phyloP scores from a whole-genome alignment of 2,888 invertebrate species.

The Dyspetes luteomarginatus region DNA sequence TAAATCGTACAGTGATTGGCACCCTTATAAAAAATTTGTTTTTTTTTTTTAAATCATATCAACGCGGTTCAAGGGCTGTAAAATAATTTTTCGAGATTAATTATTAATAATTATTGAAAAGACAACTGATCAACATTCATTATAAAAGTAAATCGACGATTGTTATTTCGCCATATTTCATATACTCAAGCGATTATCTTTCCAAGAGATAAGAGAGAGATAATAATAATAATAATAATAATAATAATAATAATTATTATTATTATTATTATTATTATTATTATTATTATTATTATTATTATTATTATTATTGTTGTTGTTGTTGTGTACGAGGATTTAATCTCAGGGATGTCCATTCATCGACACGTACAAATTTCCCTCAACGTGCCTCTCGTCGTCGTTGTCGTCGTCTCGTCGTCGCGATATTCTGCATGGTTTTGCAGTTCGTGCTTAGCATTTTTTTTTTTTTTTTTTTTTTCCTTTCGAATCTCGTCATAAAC shows the following conservation, averaged over 20 bases:
- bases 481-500: slow-evolving; percentile 54
- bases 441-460: not conserved
- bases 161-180: slow-evolving; percentile 37
- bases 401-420: slow-evolving; percentile 45
- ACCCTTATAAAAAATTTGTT: not conserved
- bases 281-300: not conserved
- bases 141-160: not conserved
- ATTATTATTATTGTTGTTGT: not conserved
- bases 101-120: not conserved
- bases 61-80: not conserved
- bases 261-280: not conserved
- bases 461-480: not conserved
- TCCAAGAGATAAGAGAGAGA: not conserved
- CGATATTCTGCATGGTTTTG: slow-evolving; percentile 44
- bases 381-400: slow-evolving; percentile 27
- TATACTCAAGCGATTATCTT: not conserved
- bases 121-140: not conserved
- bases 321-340: slow-evolving; percentile 23
- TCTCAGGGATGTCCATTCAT: slow-evolving; percentile 60
- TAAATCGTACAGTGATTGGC: not conserved
- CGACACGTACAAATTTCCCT: slow-evolving; percentile 59
- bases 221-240: not conserved
- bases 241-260: not conserved
- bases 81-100: not conserved
- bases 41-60: too few species aligned